phyloP scores from a whole-genome alignment of 2,797 vertebrate species.

The Presbytis comata region DNA sequence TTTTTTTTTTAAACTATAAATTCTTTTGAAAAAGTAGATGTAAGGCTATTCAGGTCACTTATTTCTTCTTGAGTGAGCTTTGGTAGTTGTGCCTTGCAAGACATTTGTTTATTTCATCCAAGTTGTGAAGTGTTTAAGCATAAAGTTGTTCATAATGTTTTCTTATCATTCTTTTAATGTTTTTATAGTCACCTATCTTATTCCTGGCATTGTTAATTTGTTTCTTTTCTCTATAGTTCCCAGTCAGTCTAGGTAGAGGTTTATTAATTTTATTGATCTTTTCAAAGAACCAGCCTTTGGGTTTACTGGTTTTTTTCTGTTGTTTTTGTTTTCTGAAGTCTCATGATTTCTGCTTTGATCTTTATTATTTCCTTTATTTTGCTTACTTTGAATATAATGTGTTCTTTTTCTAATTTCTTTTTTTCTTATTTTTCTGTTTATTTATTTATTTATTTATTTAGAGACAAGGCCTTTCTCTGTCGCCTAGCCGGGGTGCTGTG shows the following conservation, averaged over 20 bases:
- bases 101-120: not conserved
- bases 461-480: not conserved
- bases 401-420: not conserved
- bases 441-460: not conserved
- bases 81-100: not conserved
- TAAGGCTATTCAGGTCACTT: not conserved
- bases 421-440: not conserved
- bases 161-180: not conserved
- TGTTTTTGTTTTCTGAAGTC: not conserved
- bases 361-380: not conserved
- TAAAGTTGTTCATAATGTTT: not conserved
- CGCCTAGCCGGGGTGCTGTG: not conserved
- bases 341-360: not conserved
- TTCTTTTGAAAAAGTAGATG: not conserved
- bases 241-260: not conserved
- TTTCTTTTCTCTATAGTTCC: not conserved
- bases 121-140: not conserved
- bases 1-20: not conserved
- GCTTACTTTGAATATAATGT: not conserved
- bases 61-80: not conserved
- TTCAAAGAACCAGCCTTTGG: not conserved
- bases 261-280: slow-evolving; percentile 12
- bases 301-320: not conserved
- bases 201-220: not conserved
- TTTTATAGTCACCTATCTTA: not conserved